Percentiles rank a stretch among this genome's conserved stretches.
These are phyloP conservation scores for Sogatella furcifera DNA, from an alignment of 1,140 invertebrate species.

Conservation along the genomic window DNA sequence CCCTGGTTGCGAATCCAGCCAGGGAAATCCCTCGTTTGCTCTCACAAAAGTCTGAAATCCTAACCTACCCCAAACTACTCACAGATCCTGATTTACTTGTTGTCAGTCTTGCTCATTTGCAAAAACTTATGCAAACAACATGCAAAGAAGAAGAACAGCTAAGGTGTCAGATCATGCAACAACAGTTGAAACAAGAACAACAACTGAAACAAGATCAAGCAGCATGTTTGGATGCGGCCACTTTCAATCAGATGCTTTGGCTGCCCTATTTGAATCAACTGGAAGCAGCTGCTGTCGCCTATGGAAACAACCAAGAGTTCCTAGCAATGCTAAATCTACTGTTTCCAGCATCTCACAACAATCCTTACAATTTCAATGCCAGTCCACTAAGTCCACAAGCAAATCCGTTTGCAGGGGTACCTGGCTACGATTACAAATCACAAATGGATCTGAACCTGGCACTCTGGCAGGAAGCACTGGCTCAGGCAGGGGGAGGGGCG, in stretches of 20 bases:
- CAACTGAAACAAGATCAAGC: not conserved
- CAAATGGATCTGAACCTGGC: conserved; percentile 43
- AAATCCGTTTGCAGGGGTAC: not conserved
- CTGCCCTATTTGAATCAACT: conserved; percentile 54
- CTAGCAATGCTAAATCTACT: conserved; percentile 31
- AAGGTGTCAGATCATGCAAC: conserved; percentile 18
- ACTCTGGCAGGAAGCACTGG: conserved; percentile 50
- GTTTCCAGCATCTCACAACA: conserved; percentile 12
- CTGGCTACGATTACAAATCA: conserved; percentile 38
- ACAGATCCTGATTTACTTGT: conserved; percentile 68
- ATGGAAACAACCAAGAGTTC: conserved; percentile 35
- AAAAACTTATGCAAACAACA: conserved; percentile 46
- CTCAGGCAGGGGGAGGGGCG: conserved; percentile 24
- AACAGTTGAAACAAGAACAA: conserved; percentile 16
- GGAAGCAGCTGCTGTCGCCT: conserved; percentile 29
- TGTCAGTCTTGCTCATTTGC: conserved; percentile 61
- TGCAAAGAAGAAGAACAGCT: conserved; percentile 22
- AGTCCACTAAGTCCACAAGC: not conserved
- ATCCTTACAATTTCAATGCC: conserved; percentile 5
- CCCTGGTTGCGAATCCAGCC: conserved; percentile 56
- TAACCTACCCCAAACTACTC: conserved; percentile 55
- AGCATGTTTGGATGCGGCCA: conserved; percentile 41
- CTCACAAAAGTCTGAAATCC: conserved; percentile 52
- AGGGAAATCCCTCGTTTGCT: conserved; percentile 63
- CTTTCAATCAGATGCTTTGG: conserved; percentile 58